Base-by-base conservation (phyloP, 2,113 vertebrate species). In the Hydrolagus affinis region DNA sequence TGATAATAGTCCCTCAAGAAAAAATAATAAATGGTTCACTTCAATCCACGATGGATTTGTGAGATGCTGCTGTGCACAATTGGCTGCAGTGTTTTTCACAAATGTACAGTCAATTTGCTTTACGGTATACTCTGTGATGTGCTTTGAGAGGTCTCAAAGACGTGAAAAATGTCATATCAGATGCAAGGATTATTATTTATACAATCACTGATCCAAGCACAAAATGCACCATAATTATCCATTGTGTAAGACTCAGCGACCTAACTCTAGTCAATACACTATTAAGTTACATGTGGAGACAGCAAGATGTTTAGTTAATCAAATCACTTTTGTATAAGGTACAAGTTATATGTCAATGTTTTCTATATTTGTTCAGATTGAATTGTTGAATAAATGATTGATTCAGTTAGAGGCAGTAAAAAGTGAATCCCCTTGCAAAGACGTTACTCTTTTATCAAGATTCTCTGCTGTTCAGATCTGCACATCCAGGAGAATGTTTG, bases 331-430 rank as follows among this genome's bases (percentile, higher is more conserved):
- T 57, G n/a, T 30, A 11, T 80, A 64, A 64, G 76, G 59, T 19
- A 64, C 17, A 80, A 74, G 30, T 28, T 30, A 64, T 30, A 66
- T 12, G 62, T 32, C 60, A 32, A 8, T 75, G 8, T 83, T 64
- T 64, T 21, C 76, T 12, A 3, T 60, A 30, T 32, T 66, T 30
- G 19, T 32, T 12, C 4, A 11, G 8, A 83, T 21, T 28, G 9
- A 78, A 15, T 78, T 78, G n/a, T 14, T 78, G 76, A 78, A 78
- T 78, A 14, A 78, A 28, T 78, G n/a, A 25, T 78, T 78, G 76
- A 83, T 44, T 44, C 44, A 44, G 28, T 15, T 62, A 44, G 57
- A 56, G 62, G 15, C 78, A 17, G 25, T 28, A 25, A 1, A 66
- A 19, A 80, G 19, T 28, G 12, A 11, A 64, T 2, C 8, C 1